Percentiles rank a stretch among this genome's conserved stretches.
Conservation (phyloP, 2,797 vertebrate species). For the Mormyrops boulengeri region DNA sequence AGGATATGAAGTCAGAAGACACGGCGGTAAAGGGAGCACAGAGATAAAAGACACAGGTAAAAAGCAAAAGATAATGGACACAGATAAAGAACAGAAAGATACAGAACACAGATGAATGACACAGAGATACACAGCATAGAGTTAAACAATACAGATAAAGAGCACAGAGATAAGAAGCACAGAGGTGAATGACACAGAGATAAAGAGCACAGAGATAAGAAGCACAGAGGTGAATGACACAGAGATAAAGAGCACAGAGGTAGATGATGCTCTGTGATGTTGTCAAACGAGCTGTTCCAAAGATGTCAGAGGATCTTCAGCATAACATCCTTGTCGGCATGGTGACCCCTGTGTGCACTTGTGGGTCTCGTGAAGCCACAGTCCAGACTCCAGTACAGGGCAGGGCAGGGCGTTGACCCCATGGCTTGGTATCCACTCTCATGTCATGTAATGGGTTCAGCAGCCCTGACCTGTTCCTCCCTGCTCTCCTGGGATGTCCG, state of each 20-base stretch:
- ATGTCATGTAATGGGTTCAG: conserved; percentile 58
- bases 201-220: too few relatives aligned
- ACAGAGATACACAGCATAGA: neutral
- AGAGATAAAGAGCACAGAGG: neutral
- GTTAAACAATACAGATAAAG: neutral
- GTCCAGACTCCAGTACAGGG: neutral
- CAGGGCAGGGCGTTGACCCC: neutral
- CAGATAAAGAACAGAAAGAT: neutral
- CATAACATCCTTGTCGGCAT: neutral
- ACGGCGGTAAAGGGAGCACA: neutral
- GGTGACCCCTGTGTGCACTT: neutral
- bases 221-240: neutral
- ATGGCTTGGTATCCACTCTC: conserved; percentile 41
- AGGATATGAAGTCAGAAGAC: neutral
- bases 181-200: neutral
- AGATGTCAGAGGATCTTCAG: neutral
- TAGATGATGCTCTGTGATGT: neutral
- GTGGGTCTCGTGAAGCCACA: neutral
- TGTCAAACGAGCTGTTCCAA: neutral
- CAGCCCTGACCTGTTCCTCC: conserved; percentile 57
- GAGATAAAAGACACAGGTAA: neutral
- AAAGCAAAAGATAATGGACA: neutral
- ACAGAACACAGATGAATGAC: neutral
- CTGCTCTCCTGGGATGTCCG: conserved; percentile 53
- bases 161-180: neutral